phyloP scores from a whole-genome alignment of 2,888 invertebrate species.

The Lasioglossum pauxillum region DNA sequence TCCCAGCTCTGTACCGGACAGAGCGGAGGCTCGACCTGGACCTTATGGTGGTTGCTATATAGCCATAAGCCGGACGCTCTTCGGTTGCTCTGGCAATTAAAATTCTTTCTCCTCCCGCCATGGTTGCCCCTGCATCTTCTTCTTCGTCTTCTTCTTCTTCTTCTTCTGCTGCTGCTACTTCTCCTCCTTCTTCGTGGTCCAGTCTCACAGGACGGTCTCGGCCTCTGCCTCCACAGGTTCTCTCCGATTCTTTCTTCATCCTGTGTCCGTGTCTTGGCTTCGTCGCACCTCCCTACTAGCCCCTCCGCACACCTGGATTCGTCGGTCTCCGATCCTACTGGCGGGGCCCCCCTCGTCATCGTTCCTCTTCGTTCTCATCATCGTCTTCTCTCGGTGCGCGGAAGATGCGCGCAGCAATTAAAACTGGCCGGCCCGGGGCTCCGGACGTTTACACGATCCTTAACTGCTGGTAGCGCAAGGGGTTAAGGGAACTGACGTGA shows the following conservation, averaged over 20 bases:
- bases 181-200: slow-evolving; percentile 10
- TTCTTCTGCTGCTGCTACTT: slow-evolving; percentile 42
- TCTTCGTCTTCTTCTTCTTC: slow-evolving; percentile 64
- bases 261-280: slow-evolving; percentile 3
- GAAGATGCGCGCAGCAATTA: slow-evolving; percentile 70
- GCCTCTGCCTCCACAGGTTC: background rate
- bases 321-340: slow-evolving; percentile 14
- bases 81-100: slow-evolving; percentile 80
- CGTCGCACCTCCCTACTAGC: slow-evolving; percentile 4
- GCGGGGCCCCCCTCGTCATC: background rate
- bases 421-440: slow-evolving; percentile 60
- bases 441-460: slow-evolving; percentile 73
- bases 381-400: slow-evolving; percentile 57
- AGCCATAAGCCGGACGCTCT: slow-evolving; percentile 75
- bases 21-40: slow-evolving; percentile 74
- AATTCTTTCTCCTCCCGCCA: slow-evolving; percentile 80
- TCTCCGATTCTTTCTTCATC: slow-evolving; percentile 63
- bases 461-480: slow-evolving; percentile 72
- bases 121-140: slow-evolving; percentile 72
- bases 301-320: slow-evolving; percentile 9
- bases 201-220: slow-evolving; percentile 21
- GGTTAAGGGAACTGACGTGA: slow-evolving; percentile 71
- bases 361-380: slow-evolving; percentile 11
- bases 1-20: slow-evolving; percentile 77
- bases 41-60: slow-evolving; percentile 76